phyloP scores from a whole-genome alignment of 2,113 vertebrate species.

The Merops nubicus region DNA sequence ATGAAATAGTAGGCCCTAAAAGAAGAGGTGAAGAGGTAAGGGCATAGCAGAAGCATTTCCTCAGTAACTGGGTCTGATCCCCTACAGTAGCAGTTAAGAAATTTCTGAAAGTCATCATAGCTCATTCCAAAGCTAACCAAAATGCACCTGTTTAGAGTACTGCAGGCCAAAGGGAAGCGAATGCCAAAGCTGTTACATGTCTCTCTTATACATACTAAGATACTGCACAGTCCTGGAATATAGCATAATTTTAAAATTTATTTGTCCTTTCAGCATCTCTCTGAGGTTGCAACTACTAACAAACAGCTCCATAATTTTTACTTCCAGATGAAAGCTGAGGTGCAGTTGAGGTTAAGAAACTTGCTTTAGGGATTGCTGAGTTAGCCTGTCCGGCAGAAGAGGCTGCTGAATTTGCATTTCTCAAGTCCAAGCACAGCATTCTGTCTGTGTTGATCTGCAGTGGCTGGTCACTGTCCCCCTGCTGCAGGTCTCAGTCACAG shows the following conservation, averaged over 20 bases:
- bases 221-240: background rate
- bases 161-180: background rate
- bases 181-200: background rate
- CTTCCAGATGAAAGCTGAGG: background rate
- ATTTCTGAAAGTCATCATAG: background rate
- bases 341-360: background rate
- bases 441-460: background rate
- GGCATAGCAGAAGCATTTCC: background rate
- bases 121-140: background rate
- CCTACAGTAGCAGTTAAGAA: background rate
- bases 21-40: background rate
- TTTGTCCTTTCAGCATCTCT: background rate
- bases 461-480: fast-evolving
- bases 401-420: background rate
- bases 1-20: background rate
- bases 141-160: background rate
- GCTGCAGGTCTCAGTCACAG: background rate
- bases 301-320: background rate
- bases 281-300: background rate
- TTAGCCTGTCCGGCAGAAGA: background rate
- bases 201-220: background rate
- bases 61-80: background rate
- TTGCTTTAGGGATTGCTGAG: background rate
- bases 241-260: background rate
- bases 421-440: background rate